Conservation (phyloP, 2,797 vertebrate genomes). For the Aulostomus chinensis region DNA sequence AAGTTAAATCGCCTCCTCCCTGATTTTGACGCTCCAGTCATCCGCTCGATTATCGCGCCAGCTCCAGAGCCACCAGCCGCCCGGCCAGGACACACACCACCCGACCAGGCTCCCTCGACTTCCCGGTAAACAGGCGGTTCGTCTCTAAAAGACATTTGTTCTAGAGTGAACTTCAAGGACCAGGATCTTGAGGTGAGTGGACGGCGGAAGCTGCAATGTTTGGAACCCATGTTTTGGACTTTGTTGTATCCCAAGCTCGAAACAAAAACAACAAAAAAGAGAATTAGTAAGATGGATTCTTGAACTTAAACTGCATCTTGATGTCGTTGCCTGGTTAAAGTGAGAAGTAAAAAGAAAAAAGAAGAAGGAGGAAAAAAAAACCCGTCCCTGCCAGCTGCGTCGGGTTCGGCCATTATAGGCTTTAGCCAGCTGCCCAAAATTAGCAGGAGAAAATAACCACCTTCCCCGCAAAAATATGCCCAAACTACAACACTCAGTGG, state of each 20-base stretch:
- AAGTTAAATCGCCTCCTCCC: conserved; percentile 73
- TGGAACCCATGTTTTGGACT: too few relatives aligned
- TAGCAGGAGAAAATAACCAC: conserved; percentile 10
- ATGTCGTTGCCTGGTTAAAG: not conserved
- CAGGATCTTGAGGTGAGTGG: conserved; percentile 65
- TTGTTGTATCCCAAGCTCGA: too few relatives aligned
- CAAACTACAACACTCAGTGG: accelerated
- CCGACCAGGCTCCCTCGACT: not conserved
- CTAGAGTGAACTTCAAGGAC: conserved; percentile 65
- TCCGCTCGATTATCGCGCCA: conserved; percentile 69
- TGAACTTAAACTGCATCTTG: too few relatives aligned
- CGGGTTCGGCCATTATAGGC: conserved; percentile 64
- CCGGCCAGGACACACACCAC: conserved; percentile 31
- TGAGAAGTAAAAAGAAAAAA: too few relatives aligned
- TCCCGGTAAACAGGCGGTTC: too few relatives aligned
- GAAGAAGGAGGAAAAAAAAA: conserved; percentile 5
- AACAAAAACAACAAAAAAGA: too few relatives aligned
- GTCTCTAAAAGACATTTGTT: too few relatives aligned
- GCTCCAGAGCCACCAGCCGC: conserved; percentile 60
- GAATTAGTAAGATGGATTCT: too few relatives aligned
- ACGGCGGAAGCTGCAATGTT: too few relatives aligned
- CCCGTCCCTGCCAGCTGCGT: conserved; percentile 25
- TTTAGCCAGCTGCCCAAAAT: conserved; percentile 49
- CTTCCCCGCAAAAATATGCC: not conserved
- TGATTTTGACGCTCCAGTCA: conserved; percentile 65